Evolutionary conservation across 2,113 vertebrate genomes (phyloP), one percentile per base, ranked within the genome.

Genomic region (Alouatta palliata): DNA sequence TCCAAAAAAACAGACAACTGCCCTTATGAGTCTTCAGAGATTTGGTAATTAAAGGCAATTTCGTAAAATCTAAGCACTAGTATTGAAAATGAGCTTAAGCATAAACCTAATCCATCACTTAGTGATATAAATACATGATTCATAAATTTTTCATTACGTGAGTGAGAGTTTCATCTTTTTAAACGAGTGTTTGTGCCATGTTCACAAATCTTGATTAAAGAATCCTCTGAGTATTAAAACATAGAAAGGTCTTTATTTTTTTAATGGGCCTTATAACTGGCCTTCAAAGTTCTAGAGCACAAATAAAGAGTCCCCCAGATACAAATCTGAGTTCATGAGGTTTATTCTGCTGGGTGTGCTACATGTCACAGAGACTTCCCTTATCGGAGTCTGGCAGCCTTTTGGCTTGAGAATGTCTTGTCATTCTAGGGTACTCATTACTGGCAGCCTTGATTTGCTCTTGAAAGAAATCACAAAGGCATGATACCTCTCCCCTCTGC

Each of bases 121-220:
- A 43, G 25, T 80, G 37, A 16, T n/a, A 68, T 83, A 70, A 88
- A 68, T 76, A 87, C 66, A 73, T 73, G 10, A 19, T 75, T 79
- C 27, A 49, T 87, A 37, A 89, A 80, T 64, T 93, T 75, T 90
- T 85, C 27, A 73, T 95, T 71, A 10, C 13, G 70, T 25, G 6
- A 45, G 9, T 56, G 14, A 83, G n/a, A 85, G 10, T 92, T 93
- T 87, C 40, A 52, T 52, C 6, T 75, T 79, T 82, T 27, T 71
- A 96, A 94, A 87, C 52, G 76, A 93, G 21, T 68, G 45, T 86
- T 83, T 91, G 87, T 83, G 52, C 25, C 47, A 8, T 61, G 17
- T 37, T 89, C 68, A 70, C 76, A 95, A 82, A 93, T 87, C 32
- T 93, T 70, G 21, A 86, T 68, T 73, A 64, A 88, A 93, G 61